Conservation (phyloP, 53 echinoderm and acorn worm genomes). For the Hippasteria phrygiana region DNA sequence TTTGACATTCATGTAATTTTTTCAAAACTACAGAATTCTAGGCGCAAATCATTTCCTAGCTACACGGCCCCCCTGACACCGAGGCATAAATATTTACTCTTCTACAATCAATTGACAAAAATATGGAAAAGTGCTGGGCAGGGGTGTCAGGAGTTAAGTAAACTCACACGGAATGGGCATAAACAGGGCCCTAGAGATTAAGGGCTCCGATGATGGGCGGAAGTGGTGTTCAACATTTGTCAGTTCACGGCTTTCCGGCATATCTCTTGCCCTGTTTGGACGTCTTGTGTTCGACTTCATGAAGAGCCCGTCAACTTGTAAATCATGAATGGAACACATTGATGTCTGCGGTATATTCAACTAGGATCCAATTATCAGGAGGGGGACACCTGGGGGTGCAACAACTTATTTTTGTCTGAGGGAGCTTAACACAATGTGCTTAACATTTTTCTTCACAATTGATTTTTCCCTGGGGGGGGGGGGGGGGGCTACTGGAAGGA, state of each 20-base stretch:
- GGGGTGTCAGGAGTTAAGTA: conserved; percentile 49
- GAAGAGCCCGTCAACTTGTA: no score
- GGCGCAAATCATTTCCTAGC: conserved; percentile 32
- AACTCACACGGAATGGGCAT: conserved; percentile 15
- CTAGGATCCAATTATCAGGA: no score
- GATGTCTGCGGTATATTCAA: no score
- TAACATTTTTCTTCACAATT: no score
- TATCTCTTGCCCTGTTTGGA: not conserved
- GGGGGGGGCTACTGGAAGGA: no score
- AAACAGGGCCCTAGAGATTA: conserved; percentile 50
- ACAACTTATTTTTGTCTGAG: no score
- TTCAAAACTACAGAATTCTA: not conserved
- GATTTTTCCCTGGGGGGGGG: no score
- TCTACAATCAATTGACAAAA: conserved; percentile 23
- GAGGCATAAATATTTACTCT: conserved; percentile 55
- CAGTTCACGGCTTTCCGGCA: not conserved
- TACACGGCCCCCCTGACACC: conserved; percentile 40
- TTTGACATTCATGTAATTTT: not conserved
- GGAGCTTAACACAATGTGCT: no score
- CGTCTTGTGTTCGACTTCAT: not conserved
- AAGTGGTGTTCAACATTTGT: not conserved
- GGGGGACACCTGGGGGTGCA: no score
- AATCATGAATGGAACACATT: no score
- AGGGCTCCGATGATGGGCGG: conserved; percentile 32
- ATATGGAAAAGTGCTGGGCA: not conserved